Percentiles rank a stretch among this genome's conserved stretches.
phyloP scores from a whole-genome alignment of 1,140 invertebrate species.

The Alviniconcha marisindica region DNA sequence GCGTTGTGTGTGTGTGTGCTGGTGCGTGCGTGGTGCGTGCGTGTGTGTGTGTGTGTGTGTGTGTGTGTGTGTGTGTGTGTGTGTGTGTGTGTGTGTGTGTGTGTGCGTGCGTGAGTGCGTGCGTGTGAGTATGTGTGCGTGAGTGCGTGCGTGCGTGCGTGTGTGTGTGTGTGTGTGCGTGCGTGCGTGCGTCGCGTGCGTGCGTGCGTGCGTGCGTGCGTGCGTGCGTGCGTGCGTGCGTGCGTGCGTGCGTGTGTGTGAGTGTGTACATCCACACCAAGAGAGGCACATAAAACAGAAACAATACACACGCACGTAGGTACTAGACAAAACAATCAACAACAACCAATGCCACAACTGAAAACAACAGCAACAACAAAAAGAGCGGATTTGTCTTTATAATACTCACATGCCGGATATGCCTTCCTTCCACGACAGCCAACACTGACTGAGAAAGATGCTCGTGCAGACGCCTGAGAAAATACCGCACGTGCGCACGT shows the following conservation, averaged over 20 bases:
- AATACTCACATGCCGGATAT: background rate
- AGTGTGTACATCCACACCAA: background rate
- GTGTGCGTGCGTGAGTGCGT: conserved; percentile 15
- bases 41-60: background rate
- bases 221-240: background rate
- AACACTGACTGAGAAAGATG: too few relatives aligned
- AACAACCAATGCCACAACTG: background rate
- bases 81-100: background rate
- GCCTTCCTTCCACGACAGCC: background rate
- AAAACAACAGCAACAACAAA: background rate
- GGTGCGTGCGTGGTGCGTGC: too few relatives aligned
- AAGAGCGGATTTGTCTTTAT: background rate
- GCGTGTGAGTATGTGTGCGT: conserved; percentile 3
- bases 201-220: background rate
- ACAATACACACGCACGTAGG: background rate
- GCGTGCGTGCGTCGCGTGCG: background rate
- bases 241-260: background rate
- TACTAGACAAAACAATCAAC: too few relatives aligned
- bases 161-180: background rate
- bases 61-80: too few relatives aligned
- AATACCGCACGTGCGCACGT: too few relatives aligned
- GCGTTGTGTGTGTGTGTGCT: background rate
- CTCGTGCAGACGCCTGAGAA: too few relatives aligned
- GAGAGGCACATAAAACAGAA: background rate
- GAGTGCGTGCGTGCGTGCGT: background rate